Evolutionary conservation across 2,113 vertebrate genomes (phyloP).

Genomic region (Ammodytes dubius): DNA sequence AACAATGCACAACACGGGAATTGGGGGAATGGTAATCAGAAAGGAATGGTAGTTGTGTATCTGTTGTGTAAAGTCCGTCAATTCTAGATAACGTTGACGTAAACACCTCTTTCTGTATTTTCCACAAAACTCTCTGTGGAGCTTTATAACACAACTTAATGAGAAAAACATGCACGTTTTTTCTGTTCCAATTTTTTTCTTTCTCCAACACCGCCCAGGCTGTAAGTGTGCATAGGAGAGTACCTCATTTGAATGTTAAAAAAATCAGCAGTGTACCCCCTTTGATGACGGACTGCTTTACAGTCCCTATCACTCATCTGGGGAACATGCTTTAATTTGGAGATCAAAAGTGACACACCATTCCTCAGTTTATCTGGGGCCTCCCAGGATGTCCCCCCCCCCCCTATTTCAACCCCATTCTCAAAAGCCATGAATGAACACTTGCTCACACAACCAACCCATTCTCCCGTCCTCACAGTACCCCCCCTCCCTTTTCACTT

Average conservation of each 20-base stretch:
- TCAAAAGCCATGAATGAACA: slow-evolving; percentile 79
- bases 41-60: slow-evolving; percentile 33
- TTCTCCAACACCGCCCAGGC: neutral
- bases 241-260: slow-evolving; percentile 40
- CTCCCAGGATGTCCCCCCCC: slow-evolving; percentile 69
- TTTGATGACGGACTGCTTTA: slow-evolving; percentile 35
- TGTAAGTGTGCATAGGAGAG: slow-evolving; percentile 10
- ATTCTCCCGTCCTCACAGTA: slow-evolving; percentile 56
- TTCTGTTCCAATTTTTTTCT: neutral
- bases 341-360: slow-evolving; percentile 81
- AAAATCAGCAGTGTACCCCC: slow-evolving; percentile 22
- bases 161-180: slow-evolving; percentile 33
- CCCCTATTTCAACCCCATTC: slow-evolving; percentile 3
- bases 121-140: slow-evolving; percentile 34
- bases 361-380: slow-evolving; percentile 69
- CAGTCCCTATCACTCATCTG: slow-evolving; percentile 51
- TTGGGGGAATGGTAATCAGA: slow-evolving; percentile 16
- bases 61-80: slow-evolving; percentile 14
- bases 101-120: slow-evolving; percentile 39
- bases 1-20: slow-evolving; percentile 20
- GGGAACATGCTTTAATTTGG: slow-evolving; percentile 74
- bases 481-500: slow-evolving; percentile 76
- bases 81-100: slow-evolving; percentile 32
- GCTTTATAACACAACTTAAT: slow-evolving; percentile 4
- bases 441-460: slow-evolving; percentile 65